Percentiles rank a stretch among this genome's conserved stretches.
Conservation (phyloP, 2,113 vertebrate species). For the Paratilapia polleni region DNA sequence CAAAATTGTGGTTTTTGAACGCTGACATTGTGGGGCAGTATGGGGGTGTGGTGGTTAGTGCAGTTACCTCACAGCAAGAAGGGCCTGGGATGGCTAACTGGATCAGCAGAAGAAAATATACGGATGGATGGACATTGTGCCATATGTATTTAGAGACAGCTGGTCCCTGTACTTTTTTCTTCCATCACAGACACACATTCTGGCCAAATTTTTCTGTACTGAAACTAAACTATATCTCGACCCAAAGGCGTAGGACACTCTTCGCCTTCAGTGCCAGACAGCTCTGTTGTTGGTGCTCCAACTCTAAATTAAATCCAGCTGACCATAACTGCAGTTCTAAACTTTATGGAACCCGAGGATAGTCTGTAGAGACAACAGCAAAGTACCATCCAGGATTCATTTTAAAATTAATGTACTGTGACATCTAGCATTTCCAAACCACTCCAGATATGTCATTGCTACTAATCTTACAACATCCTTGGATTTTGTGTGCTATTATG, state of each 20-base stretch:
- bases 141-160: not conserved
- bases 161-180: not conserved
- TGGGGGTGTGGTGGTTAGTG: too few relatives aligned
- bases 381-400: conserved; percentile 34
- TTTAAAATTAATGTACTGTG: conserved; percentile 34
- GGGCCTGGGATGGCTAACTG: too few relatives aligned
- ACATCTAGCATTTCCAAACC: not conserved
- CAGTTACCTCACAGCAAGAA: too few relatives aligned
- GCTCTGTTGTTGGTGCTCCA: conserved; percentile 39
- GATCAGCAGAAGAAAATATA: too few relatives aligned
- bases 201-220: not conserved
- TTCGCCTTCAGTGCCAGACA: conserved; percentile 28
- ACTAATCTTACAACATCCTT: not conserved
- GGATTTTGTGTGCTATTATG: not conserved
- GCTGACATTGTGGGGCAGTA: too few relatives aligned
- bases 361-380: conserved; percentile 8
- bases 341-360: conserved; percentile 9
- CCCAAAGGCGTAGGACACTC: not conserved
- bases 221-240: not conserved
- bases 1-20: not conserved
- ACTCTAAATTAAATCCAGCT: conserved; percentile 49
- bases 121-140: too few relatives aligned
- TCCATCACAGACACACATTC: not conserved
- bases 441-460: conserved; percentile 1
- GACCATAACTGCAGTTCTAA: conserved; percentile 7